A percentile compares a stretch with the other conserved stretches of the same genome.
phyloP scores from a whole-genome alignment of 2,797 vertebrate genomes.

The Buphagus erythrorhynchus region DNA sequence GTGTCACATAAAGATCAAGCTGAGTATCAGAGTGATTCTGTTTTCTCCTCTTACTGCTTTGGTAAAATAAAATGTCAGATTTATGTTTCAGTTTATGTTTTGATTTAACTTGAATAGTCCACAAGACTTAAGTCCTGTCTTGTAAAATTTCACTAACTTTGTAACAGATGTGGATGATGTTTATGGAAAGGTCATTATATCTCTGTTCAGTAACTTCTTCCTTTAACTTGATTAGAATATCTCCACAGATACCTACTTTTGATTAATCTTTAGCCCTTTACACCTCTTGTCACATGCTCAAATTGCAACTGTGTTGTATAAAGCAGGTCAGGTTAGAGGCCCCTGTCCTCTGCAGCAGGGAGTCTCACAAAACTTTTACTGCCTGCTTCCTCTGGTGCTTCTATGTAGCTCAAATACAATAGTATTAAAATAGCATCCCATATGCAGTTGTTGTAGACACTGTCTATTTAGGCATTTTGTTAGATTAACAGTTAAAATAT shows the following conservation, averaged over 20 bases:
- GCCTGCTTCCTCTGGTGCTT: background rate
- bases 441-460: background rate
- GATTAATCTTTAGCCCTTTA: background rate
- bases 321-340: background rate
- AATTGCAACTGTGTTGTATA: background rate
- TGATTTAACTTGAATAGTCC: background rate
- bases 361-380: background rate
- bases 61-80: background rate
- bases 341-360: background rate
- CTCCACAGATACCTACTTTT: background rate
- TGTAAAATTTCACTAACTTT: background rate
- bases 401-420: background rate
- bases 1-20: background rate
- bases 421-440: background rate
- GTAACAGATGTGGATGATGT: background rate
- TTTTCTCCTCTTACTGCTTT: background rate
- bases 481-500: background rate
- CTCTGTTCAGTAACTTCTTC: background rate
- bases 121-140: background rate
- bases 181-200: background rate
- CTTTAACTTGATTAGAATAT: background rate
- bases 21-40: background rate
- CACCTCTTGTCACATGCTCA: background rate
- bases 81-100: background rate
- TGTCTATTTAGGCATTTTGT: background rate